Evolutionary conservation across 2,888 invertebrate genomes (phyloP).

Genomic region (Drosophila villosipedis): DNA sequence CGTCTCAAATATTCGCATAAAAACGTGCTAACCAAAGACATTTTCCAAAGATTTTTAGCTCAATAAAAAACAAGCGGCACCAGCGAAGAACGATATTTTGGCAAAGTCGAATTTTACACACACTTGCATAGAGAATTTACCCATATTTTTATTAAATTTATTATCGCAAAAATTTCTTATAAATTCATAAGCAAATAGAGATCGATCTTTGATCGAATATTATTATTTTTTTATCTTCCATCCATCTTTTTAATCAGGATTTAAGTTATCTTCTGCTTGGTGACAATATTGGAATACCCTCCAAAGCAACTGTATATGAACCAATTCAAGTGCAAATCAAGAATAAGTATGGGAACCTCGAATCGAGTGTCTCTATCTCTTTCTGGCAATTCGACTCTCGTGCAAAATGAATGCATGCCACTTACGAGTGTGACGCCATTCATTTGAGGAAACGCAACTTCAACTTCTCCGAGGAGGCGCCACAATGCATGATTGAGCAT

Average conservation of each 20-base stretch:
- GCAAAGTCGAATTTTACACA: not conserved
- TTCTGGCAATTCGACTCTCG: conserved; percentile 48
- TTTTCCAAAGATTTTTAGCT: conserved; percentile 60
- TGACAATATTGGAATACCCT: not conserved
- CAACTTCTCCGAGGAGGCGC: conserved; percentile 61
- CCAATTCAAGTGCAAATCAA: conserved; percentile 56
- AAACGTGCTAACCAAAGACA: conserved; percentile 70
- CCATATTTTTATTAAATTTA: not conserved
- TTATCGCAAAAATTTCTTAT: not conserved
- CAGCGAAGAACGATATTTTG: not conserved
- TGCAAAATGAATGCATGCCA: conserved; percentile 74
- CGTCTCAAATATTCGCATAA: conserved; percentile 41
- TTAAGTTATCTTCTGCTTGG: not conserved
- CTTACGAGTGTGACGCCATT: conserved; percentile 72
- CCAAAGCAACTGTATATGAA: not conserved
- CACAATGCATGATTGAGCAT: conserved; percentile 79
- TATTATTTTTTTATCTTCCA: too few species aligned
- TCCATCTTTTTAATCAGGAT: not conserved
- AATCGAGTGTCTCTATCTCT: not conserved
- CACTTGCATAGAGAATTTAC: not conserved
- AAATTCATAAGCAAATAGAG: not conserved
- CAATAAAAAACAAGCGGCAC: conserved; percentile 19
- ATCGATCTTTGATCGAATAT: not conserved
- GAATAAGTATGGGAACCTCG: conserved; percentile 28
- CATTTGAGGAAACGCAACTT: conserved; percentile 72